These are phyloP conservation scores for Drosophila borborema DNA, from an alignment of 2,888 invertebrate genomes.

Conservation along the genomic window DNA sequence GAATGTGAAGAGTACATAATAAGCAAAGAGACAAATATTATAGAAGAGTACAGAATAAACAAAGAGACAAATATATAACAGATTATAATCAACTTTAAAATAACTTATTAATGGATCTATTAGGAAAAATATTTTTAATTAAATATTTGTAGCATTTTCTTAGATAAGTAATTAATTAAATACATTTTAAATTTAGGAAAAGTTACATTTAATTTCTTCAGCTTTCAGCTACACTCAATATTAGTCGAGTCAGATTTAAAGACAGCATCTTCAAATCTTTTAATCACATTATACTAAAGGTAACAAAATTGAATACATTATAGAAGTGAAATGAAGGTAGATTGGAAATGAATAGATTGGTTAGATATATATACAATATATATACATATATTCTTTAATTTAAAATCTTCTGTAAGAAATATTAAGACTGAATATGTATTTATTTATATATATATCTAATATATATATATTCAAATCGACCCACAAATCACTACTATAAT, in stretches of 20 bases:
- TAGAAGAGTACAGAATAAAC: background rate
- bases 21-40: background rate
- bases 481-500: background rate
- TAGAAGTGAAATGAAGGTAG: no score
- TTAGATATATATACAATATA: no score
- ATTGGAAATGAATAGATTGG: no score
- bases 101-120: background rate
- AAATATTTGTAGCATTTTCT: background rate
- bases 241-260: background rate
- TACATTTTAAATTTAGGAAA: background rate
- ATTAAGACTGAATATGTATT: no score
- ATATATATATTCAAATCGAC: background rate
- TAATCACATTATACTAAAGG: conserved; percentile 23
- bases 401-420: no score
- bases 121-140: background rate
- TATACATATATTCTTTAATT: no score
- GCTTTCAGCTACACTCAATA: background rate
- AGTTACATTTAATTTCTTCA: background rate
- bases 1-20: background rate
- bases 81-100: no score
- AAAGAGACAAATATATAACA: background rate
- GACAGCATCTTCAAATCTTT: conserved; percentile 9
- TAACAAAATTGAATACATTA: no score
- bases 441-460: background rate
- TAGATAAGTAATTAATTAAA: background rate